Conservation (phyloP, 2,888 invertebrate species). For the Phyllotreta striolata region DNA sequence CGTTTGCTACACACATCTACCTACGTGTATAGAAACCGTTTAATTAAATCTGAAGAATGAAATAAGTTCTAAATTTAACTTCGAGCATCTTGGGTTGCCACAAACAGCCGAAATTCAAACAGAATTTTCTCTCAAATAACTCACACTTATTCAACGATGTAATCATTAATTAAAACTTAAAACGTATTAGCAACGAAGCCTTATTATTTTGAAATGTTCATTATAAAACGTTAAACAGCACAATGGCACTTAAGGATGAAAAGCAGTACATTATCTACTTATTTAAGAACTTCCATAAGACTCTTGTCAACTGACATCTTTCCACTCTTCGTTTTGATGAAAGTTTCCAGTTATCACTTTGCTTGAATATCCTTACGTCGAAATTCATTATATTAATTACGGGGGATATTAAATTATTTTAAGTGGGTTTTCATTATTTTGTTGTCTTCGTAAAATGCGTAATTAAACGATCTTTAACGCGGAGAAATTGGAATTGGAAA, state of each 20-base stretch:
- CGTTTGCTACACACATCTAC: too few species aligned
- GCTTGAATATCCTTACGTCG: conserved; percentile 4
- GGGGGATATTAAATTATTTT: conserved; percentile 10
- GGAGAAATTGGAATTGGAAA: not conserved
- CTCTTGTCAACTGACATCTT: conserved; percentile 8
- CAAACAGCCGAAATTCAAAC: too few species aligned
- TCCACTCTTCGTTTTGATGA: conserved; percentile 9
- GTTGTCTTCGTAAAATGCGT: not conserved
- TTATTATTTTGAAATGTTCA: conserved; percentile 6
- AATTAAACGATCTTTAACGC: not conserved
- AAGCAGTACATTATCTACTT: conserved; percentile 4
- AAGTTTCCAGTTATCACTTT: conserved; percentile 16
- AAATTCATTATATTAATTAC: conserved; percentile 19
- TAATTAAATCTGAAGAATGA: too few species aligned
- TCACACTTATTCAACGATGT: too few species aligned
- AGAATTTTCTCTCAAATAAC: not conserved
- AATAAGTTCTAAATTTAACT: too few species aligned
- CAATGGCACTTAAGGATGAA: conserved; percentile 3
- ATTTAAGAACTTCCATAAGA: conserved; percentile 8
- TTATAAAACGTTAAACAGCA: conserved; percentile 1
- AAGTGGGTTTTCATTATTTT: conserved; percentile 11
- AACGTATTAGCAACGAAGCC: conserved; percentile 5
- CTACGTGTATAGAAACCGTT: too few species aligned
- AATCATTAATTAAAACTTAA: conserved; percentile 7
- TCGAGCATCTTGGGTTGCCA: too few species aligned